Percentiles rank a stretch among this genome's conserved stretches.
phyloP scores from a whole-genome alignment of 2,113 vertebrate genomes.

The Pyrgilauda ruficollis region DNA sequence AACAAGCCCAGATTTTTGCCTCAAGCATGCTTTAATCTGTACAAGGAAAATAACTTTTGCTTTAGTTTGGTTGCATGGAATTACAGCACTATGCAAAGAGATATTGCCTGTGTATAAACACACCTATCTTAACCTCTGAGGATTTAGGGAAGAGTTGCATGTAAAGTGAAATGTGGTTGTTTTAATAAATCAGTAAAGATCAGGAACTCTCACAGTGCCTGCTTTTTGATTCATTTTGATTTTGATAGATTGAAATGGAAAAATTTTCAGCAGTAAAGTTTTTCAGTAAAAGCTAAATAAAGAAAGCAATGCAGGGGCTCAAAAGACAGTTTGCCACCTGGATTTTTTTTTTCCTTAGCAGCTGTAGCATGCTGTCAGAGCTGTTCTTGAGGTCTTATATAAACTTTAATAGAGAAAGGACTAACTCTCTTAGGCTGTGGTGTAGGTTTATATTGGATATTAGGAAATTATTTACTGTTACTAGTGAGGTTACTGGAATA shows the following conservation, averaged over 20 bases:
- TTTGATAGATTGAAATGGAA: background rate
- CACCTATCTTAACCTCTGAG: background rate
- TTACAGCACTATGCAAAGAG: background rate
- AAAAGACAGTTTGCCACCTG: background rate
- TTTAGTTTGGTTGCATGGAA: background rate
- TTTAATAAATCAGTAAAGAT: background rate
- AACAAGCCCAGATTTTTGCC: constrained; percentile 2
- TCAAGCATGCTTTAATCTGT: background rate
- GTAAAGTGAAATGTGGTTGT: background rate
- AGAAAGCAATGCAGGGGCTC: background rate
- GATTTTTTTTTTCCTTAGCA: background rate
- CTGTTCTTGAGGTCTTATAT: background rate
- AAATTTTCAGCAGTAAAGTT: background rate
- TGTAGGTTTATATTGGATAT: background rate
- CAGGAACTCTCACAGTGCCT: background rate
- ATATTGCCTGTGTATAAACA: background rate
- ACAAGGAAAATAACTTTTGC: background rate
- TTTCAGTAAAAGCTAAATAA: background rate
- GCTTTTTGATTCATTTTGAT: background rate
- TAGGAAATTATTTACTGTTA: background rate
- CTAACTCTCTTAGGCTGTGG: background rate
- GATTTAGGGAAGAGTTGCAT: background rate
- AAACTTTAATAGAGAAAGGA: background rate
- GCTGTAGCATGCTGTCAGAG: background rate
- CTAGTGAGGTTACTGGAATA: too few relatives aligned